Base-by-base conservation (phyloP, 2,113 vertebrate genomes). In the Paralichthys olivaceus region DNA sequence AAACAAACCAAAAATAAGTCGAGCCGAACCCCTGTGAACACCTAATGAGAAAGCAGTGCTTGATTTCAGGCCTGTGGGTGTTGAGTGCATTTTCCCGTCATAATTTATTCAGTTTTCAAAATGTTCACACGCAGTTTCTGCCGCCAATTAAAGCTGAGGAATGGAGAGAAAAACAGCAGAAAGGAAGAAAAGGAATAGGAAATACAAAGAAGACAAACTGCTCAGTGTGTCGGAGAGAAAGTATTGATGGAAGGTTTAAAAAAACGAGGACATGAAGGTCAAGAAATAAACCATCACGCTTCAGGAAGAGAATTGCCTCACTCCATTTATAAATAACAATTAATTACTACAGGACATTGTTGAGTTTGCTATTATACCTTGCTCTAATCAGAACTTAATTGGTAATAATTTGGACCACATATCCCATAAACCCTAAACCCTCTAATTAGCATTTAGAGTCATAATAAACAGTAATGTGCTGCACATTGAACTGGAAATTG, bases 1-100 rank as follows among this genome's bases (percentile, higher is more conserved):
- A 81, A 77, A 72, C 71, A 77, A 74, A 77, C 32, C 59, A 25
- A 55, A 70, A 64, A 75, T 15, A 62, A 53, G 56, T 53, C 28
- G 68, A 25, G 26, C 59, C 51, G 63, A 77, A 61, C 58, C 17
- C 25, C 23, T 56, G 53, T 17, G 58, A 9, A 55, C 49, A 22
- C 68, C 53, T 77, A 77, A 82, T 74, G 56, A 81, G 71, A 85
- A 76, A 73, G 47, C 45, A 51, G 74, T 76, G 84, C 81, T 77
- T 82, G 75, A 58, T 74, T 80, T 68, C 54, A 72, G 47, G 69
- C 75, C 72, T 56, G 62, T 37, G 78, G 81, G 59, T 58, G 83
- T 64, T 69, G 32, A 76, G 61, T 53, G 34, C 19, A 78, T 13
- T 72, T 29, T 26, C 26, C 22, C 22, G 22, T 75, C 77, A 56